Percentiles rank a stretch among this genome's conserved stretches.
These are phyloP conservation scores for Ochotona princeps DNA, from an alignment of 2,113 vertebrate genomes.

Conservation along the genomic window DNA sequence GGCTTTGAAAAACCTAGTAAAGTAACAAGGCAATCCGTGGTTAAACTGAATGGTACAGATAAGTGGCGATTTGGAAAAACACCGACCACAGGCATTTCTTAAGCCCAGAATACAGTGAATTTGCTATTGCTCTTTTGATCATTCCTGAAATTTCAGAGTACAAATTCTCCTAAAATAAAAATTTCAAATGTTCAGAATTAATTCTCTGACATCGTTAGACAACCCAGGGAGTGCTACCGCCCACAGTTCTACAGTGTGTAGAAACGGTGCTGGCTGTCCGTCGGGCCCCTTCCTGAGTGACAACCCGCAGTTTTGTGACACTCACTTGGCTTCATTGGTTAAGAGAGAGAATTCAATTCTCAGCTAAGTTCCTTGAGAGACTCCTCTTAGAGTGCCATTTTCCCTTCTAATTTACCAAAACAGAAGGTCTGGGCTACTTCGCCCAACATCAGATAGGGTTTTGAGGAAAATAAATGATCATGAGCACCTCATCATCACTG, in stretches of 20 bases:
- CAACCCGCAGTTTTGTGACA: slow-evolving; percentile 40
- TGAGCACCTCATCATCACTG: slow-evolving; percentile 62
- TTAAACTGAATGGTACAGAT: slow-evolving; percentile 62
- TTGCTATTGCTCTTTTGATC: slow-evolving; percentile 29
- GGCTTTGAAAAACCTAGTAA: slow-evolving; percentile 70
- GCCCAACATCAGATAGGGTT: slow-evolving; percentile 27
- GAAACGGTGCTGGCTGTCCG: slow-evolving; percentile 54
- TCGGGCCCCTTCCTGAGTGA: slow-evolving; percentile 43
- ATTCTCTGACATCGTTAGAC: slow-evolving; percentile 54
- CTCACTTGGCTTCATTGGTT: slow-evolving; percentile 69
- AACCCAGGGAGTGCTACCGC: slow-evolving; percentile 67
- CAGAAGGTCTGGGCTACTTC: slow-evolving; percentile 59
- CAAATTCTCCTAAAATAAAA: slow-evolving; percentile 58
- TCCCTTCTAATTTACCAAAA: slow-evolving; percentile 61
- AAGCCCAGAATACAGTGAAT: not conserved
- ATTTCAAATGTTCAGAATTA: slow-evolving; percentile 54
- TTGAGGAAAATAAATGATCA: slow-evolving; percentile 64
- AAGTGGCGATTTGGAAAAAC: slow-evolving; percentile 62
- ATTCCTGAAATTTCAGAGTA: slow-evolving; percentile 53
- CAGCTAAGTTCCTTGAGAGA: slow-evolving; percentile 75
- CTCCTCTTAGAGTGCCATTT: slow-evolving; percentile 43
- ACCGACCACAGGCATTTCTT: slow-evolving; percentile 21
- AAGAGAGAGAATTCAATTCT: slow-evolving; percentile 68
- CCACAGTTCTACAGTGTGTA: slow-evolving; percentile 50
- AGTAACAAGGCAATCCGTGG: slow-evolving; percentile 81